These are phyloP conservation scores for Halcyon malimbica DNA, from an alignment of 2,113 vertebrate genomes.

Conservation along the genomic window DNA sequence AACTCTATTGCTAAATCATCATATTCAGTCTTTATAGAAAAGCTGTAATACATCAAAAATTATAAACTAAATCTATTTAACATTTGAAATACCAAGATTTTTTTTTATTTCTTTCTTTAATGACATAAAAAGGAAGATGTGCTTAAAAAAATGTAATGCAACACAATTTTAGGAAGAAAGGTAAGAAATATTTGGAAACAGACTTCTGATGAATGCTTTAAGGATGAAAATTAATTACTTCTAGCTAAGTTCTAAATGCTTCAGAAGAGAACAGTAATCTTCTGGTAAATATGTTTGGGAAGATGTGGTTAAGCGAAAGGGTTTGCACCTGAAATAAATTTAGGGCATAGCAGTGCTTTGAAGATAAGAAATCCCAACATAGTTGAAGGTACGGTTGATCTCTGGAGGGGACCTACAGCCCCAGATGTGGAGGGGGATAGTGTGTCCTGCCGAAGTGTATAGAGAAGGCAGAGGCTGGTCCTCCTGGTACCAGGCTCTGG, in stretches of 20 bases:
- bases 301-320: neutral
- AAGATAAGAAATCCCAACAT: slow-evolving; percentile 15
- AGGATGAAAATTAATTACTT: slow-evolving; percentile 20
- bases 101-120: neutral
- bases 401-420: neutral
- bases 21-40: neutral
- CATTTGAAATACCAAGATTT: neutral
- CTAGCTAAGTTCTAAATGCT: neutral
- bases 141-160: neutral
- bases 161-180: neutral
- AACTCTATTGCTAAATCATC: neutral
- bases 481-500: neutral
- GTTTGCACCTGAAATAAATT: neutral
- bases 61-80: neutral
- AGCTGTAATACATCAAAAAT: neutral
- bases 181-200: neutral
- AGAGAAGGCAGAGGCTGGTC: neutral
- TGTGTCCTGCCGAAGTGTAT: neutral
- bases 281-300: neutral
- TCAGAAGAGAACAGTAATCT: neutral
- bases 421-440: neutral
- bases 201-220: neutral
- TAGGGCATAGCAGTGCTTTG: neutral
- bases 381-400: neutral
- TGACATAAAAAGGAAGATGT: neutral